Percentiles rank a stretch among this genome's conserved stretches.
These are phyloP conservation scores for Zaprionus inermis DNA, from an alignment of 1,140 invertebrate genomes.

Conservation along the genomic window DNA sequence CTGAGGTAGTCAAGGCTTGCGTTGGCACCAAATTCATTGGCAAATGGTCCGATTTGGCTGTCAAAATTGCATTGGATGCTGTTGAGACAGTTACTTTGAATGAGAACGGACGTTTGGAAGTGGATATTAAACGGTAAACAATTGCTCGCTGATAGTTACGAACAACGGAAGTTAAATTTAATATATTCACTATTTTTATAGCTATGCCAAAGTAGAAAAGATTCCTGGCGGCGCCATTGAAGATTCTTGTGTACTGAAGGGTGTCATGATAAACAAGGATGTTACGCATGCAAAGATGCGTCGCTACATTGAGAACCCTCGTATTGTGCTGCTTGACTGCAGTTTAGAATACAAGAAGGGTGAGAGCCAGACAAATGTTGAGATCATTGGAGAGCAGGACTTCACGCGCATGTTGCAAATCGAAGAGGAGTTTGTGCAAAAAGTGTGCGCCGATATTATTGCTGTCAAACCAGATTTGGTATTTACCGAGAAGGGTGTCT, in stretches of 20 bases:
- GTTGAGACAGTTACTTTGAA: slow-evolving; percentile 95
- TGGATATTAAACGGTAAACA: slow-evolving; percentile 95
- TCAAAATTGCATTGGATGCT: slow-evolving; percentile 97
- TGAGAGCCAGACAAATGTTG: slow-evolving; percentile 99
- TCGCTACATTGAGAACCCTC: slow-evolving; percentile 97
- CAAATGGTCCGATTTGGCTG: slow-evolving; percentile 97
- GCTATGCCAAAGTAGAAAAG: slow-evolving; percentile 98
- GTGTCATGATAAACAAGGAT: slow-evolving; percentile 99
- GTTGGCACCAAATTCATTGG: slow-evolving; percentile 99
- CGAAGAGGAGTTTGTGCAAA: slow-evolving; percentile 97
- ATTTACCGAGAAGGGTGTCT: slow-evolving; percentile 99
- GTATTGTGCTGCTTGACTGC: slow-evolving; percentile 98
- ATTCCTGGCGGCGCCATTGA: slow-evolving; percentile 98
- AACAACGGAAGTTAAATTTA: neutral
- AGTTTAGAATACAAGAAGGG: slow-evolving; percentile 99
- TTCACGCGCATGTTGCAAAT: slow-evolving; percentile 96
- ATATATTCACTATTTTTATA: slow-evolving; percentile 38
- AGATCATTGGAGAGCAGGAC: slow-evolving; percentile 97
- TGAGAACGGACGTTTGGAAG: slow-evolving; percentile 95
- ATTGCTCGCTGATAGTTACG: neutral
- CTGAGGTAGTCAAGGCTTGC: slow-evolving; percentile 96
- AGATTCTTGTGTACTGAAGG: slow-evolving; percentile 96
- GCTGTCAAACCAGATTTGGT: slow-evolving; percentile 97
- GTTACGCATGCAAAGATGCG: slow-evolving; percentile 99
- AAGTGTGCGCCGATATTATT: slow-evolving; percentile 97